phyloP scores from a whole-genome alignment of 2,113 vertebrate genomes.

The Corythornis cristatus region DNA sequence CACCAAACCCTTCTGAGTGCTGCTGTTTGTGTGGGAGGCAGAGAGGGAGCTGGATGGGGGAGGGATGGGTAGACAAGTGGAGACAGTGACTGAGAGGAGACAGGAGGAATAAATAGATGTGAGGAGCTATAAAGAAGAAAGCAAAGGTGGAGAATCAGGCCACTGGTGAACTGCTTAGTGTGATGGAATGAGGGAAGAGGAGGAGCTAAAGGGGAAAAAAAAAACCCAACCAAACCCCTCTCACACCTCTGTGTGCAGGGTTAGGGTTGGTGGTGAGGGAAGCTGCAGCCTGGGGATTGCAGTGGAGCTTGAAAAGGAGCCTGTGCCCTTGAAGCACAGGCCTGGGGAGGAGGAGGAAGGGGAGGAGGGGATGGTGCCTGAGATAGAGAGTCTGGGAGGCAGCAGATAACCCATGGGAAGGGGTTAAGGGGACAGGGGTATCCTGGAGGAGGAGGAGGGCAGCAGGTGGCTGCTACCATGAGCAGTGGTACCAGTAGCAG shows the following conservation, averaged over 20 bases:
- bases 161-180: neutral
- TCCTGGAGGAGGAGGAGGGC: neutral
- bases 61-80: neutral
- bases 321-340: neutral
- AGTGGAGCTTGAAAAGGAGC: neutral
- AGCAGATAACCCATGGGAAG: too few relatives aligned
- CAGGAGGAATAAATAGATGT: neutral
- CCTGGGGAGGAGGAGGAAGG: neutral
- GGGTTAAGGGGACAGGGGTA: neutral
- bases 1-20: neutral
- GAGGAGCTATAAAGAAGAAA: neutral
- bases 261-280: neutral
- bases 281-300: neutral
- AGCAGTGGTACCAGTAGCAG: too few relatives aligned
- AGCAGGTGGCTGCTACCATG: neutral
- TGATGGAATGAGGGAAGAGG: neutral
- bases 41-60: neutral
- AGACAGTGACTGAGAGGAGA: neutral
- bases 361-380: neutral
- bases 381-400: neutral
- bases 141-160: neutral
- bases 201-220: neutral
- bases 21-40: constrained; percentile 15
- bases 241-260: neutral
- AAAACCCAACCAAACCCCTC: neutral